phyloP scores from a whole-genome alignment of 2,888 invertebrate species.

The Trissoscelio sp. region DNA sequence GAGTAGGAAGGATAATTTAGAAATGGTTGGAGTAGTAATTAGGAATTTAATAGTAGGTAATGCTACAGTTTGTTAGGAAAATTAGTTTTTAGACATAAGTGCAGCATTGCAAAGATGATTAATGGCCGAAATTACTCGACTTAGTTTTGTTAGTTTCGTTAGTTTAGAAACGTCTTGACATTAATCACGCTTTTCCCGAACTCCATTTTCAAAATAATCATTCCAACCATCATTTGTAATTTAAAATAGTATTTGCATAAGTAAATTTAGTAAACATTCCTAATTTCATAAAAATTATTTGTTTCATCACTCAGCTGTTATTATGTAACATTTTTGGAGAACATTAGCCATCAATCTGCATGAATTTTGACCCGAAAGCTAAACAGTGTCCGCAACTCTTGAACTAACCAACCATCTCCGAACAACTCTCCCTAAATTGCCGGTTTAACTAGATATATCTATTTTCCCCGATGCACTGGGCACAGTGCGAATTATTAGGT shows the following conservation, averaged over 20 bases:
- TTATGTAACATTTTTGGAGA: too few relatives aligned
- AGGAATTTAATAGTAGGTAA: constrained; percentile 33
- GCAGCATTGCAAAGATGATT: constrained; percentile 32
- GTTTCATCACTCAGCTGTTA: too few relatives aligned
- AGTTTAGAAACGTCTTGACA: constrained; percentile 12
- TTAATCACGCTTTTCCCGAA: constrained; percentile 22
- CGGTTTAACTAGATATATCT: constrained; percentile 50
- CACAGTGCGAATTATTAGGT: constrained; percentile 58
- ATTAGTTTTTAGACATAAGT: constrained; percentile 34
- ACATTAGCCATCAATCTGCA: background rate
- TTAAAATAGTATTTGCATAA: too few relatives aligned
- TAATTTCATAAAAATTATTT: too few relatives aligned
- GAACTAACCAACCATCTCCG: constrained; percentile 31
- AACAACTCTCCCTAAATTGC: constrained; percentile 33
- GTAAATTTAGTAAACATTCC: too few relatives aligned
- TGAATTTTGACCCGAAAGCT: constrained; percentile 14
- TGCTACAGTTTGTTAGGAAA: constrained; percentile 26
- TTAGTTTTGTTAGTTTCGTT: constrained; percentile 23
- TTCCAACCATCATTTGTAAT: background rate
- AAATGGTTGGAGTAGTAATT: constrained; percentile 1
- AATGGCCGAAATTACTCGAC: constrained; percentile 26
- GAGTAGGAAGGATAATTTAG: background rate
- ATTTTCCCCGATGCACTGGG: constrained; percentile 29
- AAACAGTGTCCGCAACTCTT: constrained; percentile 14
- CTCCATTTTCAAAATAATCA: constrained; percentile 3